Evolutionary conservation across 2,888 invertebrate genomes (phyloP).

Genomic region (Chloromyia formosa): DNA sequence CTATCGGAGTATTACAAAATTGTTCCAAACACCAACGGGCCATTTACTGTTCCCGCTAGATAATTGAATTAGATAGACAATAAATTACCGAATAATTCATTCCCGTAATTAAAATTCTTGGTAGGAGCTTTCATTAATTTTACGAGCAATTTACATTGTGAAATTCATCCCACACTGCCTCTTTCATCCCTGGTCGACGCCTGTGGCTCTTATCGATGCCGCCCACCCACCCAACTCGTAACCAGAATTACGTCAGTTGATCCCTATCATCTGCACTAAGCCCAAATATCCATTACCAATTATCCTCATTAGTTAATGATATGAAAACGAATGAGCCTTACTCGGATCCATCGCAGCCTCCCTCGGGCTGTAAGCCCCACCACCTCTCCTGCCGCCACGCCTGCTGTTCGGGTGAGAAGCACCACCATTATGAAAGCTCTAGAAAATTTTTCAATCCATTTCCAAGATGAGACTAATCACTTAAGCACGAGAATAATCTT

Average conservation of each 20-base stretch:
- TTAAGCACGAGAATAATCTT: slow-evolving; percentile 49
- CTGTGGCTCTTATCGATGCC: no score
- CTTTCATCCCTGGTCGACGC: no score
- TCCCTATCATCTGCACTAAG: slow-evolving; percentile 37
- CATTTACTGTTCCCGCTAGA: not conserved
- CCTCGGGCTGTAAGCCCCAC: not conserved
- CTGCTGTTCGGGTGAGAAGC: not conserved
- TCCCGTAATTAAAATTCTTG: slow-evolving; percentile 4
- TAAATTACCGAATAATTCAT: slow-evolving; percentile 4
- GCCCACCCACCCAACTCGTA: not conserved
- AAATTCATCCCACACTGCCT: not conserved
- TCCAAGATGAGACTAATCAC: slow-evolving; percentile 49
- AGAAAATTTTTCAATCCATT: slow-evolving; percentile 43
- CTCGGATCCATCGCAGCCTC: not conserved
- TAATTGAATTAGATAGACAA: slow-evolving; percentile 2
- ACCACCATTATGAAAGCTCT: slow-evolving; percentile 22
- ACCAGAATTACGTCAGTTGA: slow-evolving; percentile 17
- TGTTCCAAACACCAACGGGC: no score
- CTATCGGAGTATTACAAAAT: no score
- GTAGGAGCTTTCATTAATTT: slow-evolving; percentile 1
- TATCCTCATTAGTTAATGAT: slow-evolving; percentile 41
- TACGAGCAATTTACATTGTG: not conserved
- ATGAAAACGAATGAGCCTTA: slow-evolving; percentile 35
- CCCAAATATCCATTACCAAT: slow-evolving; percentile 41
- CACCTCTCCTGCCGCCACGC: not conserved